Evolutionary conservation across 2,113 vertebrate genomes (phyloP).

Genomic region (Sapayoa aenigma): DNA sequence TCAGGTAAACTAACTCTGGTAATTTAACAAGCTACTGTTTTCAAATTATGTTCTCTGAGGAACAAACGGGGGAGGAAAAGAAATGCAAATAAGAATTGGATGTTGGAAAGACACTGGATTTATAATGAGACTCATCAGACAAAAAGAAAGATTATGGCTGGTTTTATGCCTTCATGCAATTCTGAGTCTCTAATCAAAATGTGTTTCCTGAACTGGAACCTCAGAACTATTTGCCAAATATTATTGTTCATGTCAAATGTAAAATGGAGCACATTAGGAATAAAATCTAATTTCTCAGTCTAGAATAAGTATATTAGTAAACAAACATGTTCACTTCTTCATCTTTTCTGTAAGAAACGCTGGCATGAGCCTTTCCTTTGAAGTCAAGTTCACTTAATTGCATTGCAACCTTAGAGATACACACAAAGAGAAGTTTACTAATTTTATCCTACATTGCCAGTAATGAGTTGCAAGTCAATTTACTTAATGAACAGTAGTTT

Average conservation of each 20-base stretch:
- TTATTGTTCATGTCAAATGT: background rate
- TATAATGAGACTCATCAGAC: background rate
- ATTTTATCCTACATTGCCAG: background rate
- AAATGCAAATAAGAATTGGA: background rate
- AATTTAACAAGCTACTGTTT: background rate
- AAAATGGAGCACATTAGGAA: background rate
- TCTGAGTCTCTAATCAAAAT: slow-evolving; percentile 19
- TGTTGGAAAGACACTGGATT: background rate
- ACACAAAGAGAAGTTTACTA: background rate
- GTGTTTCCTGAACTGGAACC: slow-evolving; percentile 8
- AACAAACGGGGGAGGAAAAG: background rate
- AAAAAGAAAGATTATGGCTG: background rate
- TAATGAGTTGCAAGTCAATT: slow-evolving; percentile 6
- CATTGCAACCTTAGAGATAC: background rate
- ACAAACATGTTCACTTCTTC: background rate
- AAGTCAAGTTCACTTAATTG: background rate
- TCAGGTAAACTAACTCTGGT: background rate
- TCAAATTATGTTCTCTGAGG: background rate
- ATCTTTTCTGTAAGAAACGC: background rate
- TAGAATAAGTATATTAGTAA: background rate
- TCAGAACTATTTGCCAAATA: background rate
- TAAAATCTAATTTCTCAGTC: slow-evolving; percentile 2
- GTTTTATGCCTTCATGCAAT: background rate
- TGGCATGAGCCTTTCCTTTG: background rate
- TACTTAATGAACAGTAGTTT: background rate